Percentiles rank a stretch among this genome's conserved stretches.
These are phyloP conservation scores for Hyppa rectilinea DNA, from an alignment of 2,888 invertebrate species.

Conservation along the genomic window DNA sequence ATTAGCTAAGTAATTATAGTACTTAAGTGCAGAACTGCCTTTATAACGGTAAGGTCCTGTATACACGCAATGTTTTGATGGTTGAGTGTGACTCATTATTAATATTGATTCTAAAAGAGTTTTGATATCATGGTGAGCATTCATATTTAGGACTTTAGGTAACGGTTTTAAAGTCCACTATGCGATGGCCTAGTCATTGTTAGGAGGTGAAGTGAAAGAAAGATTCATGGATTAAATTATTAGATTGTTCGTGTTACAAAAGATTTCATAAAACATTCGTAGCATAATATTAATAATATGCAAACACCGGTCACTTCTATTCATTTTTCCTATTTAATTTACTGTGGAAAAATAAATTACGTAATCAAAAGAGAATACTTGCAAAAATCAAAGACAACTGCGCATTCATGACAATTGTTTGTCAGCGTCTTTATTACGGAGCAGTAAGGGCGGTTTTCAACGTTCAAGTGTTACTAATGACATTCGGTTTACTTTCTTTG, in stretches of 20 bases:
- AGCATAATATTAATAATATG: not conserved
- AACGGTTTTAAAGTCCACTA: not conserved
- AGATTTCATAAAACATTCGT: not conserved
- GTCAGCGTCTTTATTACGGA: not conserved
- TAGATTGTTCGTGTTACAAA: not conserved
- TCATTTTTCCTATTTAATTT: not conserved
- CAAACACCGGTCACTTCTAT: not conserved
- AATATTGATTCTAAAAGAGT: not conserved
- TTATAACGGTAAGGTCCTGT: slow-evolving; percentile 40
- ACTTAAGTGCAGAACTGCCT: slow-evolving; percentile 21
- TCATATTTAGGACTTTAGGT: not conserved
- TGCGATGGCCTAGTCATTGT: not conserved
- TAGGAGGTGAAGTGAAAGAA: not conserved
- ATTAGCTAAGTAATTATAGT: slow-evolving; percentile 39
- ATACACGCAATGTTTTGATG: slow-evolving; percentile 47
- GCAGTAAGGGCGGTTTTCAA: not conserved
- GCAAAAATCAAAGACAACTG: not conserved
- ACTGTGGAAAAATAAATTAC: not conserved
- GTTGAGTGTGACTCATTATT: not conserved
- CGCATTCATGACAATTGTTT: not conserved
- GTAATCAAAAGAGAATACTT: not conserved
- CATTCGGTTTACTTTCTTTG: too few species aligned
- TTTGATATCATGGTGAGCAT: not conserved
- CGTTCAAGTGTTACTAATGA: too few species aligned
- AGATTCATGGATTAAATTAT: not conserved